phyloP scores from a whole-genome alignment of 2,113 vertebrate genomes.

The Chroicocephalus ridibundus region DNA sequence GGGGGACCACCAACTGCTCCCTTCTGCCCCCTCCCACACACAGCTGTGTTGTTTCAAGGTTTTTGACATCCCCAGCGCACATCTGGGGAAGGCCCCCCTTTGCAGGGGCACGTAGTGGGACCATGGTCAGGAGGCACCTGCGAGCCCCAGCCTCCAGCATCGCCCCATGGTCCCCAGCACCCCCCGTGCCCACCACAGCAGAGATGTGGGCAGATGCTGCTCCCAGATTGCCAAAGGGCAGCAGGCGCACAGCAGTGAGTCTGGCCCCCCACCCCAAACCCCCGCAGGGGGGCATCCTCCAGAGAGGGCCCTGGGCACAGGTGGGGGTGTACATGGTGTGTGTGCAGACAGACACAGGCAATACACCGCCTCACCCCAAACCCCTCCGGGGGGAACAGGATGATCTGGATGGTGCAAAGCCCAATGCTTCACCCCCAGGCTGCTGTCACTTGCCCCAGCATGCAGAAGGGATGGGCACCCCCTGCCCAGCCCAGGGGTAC shows the following conservation, averaged over 20 bases:
- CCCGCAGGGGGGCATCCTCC: accelerated
- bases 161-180: accelerated
- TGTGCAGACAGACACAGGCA: not conserved
- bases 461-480: not conserved
- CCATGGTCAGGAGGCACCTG: not conserved
- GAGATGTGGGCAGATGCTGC: not conserved
- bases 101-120: not conserved
- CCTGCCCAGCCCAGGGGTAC: conserved; percentile 54
- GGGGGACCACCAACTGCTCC: not conserved
- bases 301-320: not conserved
- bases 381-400: not conserved
- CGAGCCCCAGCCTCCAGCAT: not conserved
- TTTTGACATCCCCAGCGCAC: not conserved
- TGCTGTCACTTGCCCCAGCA: not conserved
- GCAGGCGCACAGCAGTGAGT: accelerated
- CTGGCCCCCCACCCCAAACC: not conserved
- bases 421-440: not conserved
- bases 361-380: not conserved
- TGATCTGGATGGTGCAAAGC: not conserved
- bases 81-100: not conserved
- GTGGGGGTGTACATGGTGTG: accelerated
- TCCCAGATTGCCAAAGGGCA: not conserved
- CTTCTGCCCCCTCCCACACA: not conserved
- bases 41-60: not conserved
- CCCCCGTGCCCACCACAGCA: not conserved